A percentile compares a stretch with the other conserved stretches of the same genome.
Conservation (phyloP, 2,888 invertebrate genomes). For the Drosophila subsilvestris region DNA sequence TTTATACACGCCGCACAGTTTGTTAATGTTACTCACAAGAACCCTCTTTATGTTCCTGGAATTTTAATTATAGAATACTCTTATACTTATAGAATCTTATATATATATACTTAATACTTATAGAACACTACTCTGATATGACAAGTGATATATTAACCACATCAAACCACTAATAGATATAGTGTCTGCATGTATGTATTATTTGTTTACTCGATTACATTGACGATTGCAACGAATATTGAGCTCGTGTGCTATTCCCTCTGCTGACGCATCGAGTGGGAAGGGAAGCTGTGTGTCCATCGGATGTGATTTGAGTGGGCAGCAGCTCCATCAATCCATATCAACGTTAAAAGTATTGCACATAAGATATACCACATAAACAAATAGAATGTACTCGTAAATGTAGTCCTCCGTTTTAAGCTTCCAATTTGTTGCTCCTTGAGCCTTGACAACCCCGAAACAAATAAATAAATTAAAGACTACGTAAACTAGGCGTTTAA, state of each 20-base stretch:
- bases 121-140: too few relatives aligned
- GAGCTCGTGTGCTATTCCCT: neutral
- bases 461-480: neutral
- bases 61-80: conserved; percentile 2
- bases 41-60: conserved; percentile 14
- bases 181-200: neutral
- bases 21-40: neutral
- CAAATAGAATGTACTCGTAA: neutral
- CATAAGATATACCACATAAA: conserved; percentile 1
- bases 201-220: neutral
- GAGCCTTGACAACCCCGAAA: neutral
- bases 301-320: neutral
- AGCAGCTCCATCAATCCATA: conserved; percentile 23
- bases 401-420: neutral
- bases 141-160: neutral
- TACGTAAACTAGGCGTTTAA: conserved; percentile 17
- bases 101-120: too few relatives aligned
- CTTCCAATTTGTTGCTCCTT: conserved; percentile 5
- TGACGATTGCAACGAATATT: neutral
- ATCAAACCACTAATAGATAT: neutral
- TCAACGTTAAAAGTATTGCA: conserved; percentile 47
- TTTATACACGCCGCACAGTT: neutral
- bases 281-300: too few relatives aligned
- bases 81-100: neutral
- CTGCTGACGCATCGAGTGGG: too few relatives aligned